phyloP scores from a whole-genome alignment of 2,797 vertebrate genomes.

The Coreius guichenoti region DNA sequence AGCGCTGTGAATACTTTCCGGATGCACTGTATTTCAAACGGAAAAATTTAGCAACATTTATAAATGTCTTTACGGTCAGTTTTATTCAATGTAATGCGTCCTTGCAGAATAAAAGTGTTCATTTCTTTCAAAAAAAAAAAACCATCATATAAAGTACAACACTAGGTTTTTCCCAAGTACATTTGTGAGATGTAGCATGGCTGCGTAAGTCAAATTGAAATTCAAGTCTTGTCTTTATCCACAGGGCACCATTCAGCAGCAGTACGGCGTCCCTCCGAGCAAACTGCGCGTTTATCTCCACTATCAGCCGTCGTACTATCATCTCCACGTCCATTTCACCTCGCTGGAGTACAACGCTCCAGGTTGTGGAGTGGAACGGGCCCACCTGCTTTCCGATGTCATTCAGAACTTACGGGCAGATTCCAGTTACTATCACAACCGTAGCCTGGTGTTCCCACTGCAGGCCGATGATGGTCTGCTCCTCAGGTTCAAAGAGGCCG shows the following conservation, averaged over 20 bases:
- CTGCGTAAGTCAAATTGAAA: not conserved
- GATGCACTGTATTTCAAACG: too few species aligned
- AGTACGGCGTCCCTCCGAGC: constrained; percentile 73
- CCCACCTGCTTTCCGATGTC: constrained; percentile 89
- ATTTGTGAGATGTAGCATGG: not conserved
- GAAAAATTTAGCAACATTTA: too few species aligned
- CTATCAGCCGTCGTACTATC: constrained; percentile 96
- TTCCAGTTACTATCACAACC: constrained; percentile 78
- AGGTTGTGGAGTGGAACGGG: constrained; percentile 86
- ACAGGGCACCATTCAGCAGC: constrained; percentile 83
- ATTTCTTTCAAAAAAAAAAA: not conserved
- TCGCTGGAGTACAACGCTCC: constrained; percentile 87
- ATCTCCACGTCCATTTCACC: constrained; percentile 94
- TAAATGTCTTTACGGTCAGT: not conserved
- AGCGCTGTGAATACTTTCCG: too few species aligned
- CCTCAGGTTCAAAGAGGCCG: constrained; percentile 79
- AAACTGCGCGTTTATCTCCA: constrained; percentile 89
- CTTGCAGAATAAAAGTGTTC: not conserved
- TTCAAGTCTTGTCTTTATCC: not conserved
- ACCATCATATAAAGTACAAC: not conserved
- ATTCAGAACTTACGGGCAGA: constrained; percentile 87
- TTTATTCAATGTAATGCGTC: not conserved
- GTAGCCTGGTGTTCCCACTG: constrained; percentile 84
- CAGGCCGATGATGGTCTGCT: constrained; percentile 83
- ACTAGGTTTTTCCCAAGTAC: not conserved